Evolutionary conservation across 2,797 vertebrate species (phyloP), one percentile per base, ranked within the genome.

Genomic region (Psittacula echo): DNA sequence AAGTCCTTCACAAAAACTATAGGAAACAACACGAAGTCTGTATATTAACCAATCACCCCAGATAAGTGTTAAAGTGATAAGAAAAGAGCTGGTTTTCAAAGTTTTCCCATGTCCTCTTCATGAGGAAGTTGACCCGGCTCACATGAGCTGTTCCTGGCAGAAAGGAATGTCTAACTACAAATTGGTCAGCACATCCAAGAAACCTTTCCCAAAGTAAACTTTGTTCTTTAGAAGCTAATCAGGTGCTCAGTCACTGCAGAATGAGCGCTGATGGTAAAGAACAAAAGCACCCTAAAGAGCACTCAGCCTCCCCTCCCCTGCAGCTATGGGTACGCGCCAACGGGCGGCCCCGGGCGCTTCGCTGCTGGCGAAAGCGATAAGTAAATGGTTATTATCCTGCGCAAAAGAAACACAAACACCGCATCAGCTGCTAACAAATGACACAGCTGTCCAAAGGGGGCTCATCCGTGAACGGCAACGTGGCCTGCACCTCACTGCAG

Each of bases 171-270:
- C 37, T 67, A 54, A 56, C 71, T 34, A 17, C 21, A 77, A 85
- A 51, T 16, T 30, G 72, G 34, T 54, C 71, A 67, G 44, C 4
- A 17, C 5, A 32, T 26, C 15, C 64, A 71, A 71, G 39, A 76
- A 81, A 45, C 48, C 54, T 7, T 47, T 53, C 68, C 90, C 91
- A 94, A 90, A 89, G n/a, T 44, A 76, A 94, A 87, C 74, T 37
- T 10, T 1, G 32, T 3, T 51, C 73, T 61, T 75, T 6, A 75
- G 26, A 68, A 47, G 45, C 67, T 19, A 42, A 84, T 30, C 64
- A 87, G 58, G 61, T 83, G 87, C n/a, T 87, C 62, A 1, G 73
- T 44, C 79, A 87, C 84, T 67, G 45, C 81, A 81, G 37, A 66
- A 58, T 4, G 12, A 37, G 2, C 89, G 42, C 5, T 21, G 27